phyloP scores from a whole-genome alignment of 2,888 invertebrate species.

The Torymus tubicola region DNA sequence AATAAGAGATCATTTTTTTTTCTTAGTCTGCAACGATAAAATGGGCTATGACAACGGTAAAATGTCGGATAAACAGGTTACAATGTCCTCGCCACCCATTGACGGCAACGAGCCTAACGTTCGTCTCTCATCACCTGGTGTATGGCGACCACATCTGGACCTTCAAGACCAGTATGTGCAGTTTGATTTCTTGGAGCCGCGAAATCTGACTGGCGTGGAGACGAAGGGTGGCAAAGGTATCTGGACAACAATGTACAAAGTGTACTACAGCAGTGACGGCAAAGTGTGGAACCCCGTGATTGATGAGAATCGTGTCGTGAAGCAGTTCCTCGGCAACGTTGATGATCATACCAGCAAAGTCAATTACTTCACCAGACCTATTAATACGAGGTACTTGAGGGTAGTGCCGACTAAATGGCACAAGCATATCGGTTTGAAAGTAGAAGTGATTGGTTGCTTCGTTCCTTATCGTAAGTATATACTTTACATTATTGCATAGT shows the following conservation, averaged over 20 bases:
- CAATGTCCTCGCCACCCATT: slow-evolving; percentile 79
- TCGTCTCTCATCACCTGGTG: slow-evolving; percentile 59
- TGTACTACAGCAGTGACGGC: slow-evolving; percentile 86
- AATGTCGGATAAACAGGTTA: slow-evolving; percentile 82
- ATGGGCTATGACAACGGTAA: slow-evolving; percentile 84
- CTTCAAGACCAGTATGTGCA: slow-evolving; percentile 73
- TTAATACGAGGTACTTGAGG: slow-evolving; percentile 85
- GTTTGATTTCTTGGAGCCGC: slow-evolving; percentile 85
- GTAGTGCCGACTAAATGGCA: slow-evolving; percentile 86
- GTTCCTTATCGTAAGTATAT: slow-evolving; percentile 81
- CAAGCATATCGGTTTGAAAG: slow-evolving; percentile 83
- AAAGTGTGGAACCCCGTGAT: slow-evolving; percentile 84
- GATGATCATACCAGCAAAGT: slow-evolving; percentile 81
- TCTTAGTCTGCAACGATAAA: slow-evolving; percentile 81
- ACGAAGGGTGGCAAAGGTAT: slow-evolving; percentile 84
- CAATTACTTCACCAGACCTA: slow-evolving; percentile 84
- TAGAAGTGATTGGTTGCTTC: slow-evolving; percentile 89
- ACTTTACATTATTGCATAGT: too few species aligned
- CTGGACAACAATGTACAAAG: slow-evolving; percentile 86
- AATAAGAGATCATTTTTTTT: neutral
- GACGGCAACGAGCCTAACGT: slow-evolving; percentile 61
- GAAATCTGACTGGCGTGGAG: slow-evolving; percentile 87
- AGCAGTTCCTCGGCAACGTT: slow-evolving; percentile 85
- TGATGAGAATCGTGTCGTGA: slow-evolving; percentile 76
- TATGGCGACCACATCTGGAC: slow-evolving; percentile 66